Conservation (phyloP, 1,140 invertebrate species). For the Anadara kagoshimensis region DNA sequence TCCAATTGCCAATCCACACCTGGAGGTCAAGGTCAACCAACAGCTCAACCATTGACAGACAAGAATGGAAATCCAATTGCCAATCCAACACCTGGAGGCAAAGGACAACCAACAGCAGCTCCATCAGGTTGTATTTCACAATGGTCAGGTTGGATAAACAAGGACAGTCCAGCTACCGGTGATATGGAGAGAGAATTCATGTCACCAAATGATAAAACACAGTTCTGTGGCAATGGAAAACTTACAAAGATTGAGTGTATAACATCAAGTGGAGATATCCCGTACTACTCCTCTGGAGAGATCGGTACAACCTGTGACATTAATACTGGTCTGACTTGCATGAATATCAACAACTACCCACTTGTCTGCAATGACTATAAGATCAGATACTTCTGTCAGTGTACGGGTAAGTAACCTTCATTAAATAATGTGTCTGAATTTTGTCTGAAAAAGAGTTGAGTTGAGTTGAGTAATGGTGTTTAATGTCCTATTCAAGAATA, state of each 20-base stretch:
- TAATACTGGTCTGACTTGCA: conserved; percentile 48
- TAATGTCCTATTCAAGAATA: too few relatives aligned
- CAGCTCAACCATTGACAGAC: not conserved
- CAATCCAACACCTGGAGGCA: not conserved
- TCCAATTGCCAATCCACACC: conserved; percentile 8
- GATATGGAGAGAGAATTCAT: conserved; percentile 40
- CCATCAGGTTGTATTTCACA: conserved; percentile 15
- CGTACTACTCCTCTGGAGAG: conserved; percentile 46
- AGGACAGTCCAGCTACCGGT: conserved; percentile 27
- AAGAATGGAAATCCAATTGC: conserved; percentile 3
- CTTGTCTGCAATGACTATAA: conserved; percentile 71
- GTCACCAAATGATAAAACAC: conserved; percentile 34
- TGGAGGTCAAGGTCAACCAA: not conserved
- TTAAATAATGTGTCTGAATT: not conserved
- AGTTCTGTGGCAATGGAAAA: conserved; percentile 50
- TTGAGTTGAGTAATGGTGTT: too few relatives aligned
- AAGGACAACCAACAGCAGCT: not conserved
- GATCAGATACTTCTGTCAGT: conserved; percentile 72
- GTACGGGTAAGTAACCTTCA: conserved; percentile 46
- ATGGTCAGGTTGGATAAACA: conserved; percentile 53
- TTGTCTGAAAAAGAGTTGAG: too few relatives aligned
- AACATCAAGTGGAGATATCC: conserved; percentile 16
- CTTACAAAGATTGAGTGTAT: conserved; percentile 54
- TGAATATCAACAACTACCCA: conserved; percentile 54
- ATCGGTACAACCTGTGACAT: conserved; percentile 40